Conservation (phyloP, 2,888 invertebrate species). For the Amiota communis region DNA sequence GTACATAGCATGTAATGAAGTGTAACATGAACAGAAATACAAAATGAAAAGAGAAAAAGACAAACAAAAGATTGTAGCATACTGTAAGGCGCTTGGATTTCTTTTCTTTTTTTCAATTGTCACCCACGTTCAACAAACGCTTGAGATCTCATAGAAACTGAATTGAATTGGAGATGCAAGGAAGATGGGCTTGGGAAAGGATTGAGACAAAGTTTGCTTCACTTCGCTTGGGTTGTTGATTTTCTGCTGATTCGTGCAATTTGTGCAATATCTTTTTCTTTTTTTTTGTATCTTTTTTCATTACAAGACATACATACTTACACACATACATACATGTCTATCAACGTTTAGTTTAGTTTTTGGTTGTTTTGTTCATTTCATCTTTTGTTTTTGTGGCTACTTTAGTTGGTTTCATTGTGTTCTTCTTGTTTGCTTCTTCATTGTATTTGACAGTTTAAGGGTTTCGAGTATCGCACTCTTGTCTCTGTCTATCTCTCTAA, state of each 20-base stretch:
- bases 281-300: slow-evolving; percentile 8
- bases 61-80: slow-evolving; percentile 7
- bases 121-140: slow-evolving; percentile 34
- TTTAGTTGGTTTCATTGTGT: slow-evolving; percentile 2
- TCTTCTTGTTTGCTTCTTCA: background rate
- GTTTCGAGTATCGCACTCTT: slow-evolving; percentile 1
- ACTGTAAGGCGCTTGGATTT: slow-evolving; percentile 34
- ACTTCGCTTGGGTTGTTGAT: slow-evolving; percentile 6
- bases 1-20: slow-evolving; percentile 31
- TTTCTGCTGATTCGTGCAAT: slow-evolving; percentile 25
- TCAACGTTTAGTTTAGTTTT: no score
- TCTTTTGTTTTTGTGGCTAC: slow-evolving; percentile 9
- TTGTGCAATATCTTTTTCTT: slow-evolving; percentile 26
- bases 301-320: background rate
- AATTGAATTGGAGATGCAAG: background rate
- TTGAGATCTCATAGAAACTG: background rate
- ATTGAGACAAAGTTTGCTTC: background rate
- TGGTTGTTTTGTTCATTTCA: background rate
- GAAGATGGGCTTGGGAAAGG: background rate
- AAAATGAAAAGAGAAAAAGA: slow-evolving; percentile 12
- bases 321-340: background rate
- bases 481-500: background rate
- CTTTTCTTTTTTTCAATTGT: slow-evolving; percentile 48
- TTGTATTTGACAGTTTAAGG: slow-evolving; percentile 15
- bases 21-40: slow-evolving; percentile 28